Base-by-base conservation (phyloP, 2,797 vertebrate species). In the Acanthurus leucopareius region DNA sequence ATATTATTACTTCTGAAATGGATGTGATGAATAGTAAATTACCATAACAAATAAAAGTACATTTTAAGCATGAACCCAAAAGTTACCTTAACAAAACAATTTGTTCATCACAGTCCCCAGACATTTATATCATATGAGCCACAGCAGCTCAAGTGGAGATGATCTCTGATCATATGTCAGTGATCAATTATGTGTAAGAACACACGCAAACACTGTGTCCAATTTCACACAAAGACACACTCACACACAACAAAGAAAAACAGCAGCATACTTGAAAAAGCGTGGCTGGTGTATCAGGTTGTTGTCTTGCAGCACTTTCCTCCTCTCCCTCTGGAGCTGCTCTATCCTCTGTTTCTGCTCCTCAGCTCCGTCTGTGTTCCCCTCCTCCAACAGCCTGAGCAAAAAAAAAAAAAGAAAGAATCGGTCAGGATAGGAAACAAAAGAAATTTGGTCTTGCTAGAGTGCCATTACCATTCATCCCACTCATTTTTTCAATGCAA, bases 321-420 rank as follows among this genome's bases (percentile, higher is more conserved):
- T 95, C 84, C 97, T 94, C 62, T 98, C 97, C 80, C 98, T 95
- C 94, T 99, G 98, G 0, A 98, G 96, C 74, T 97, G 96, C 81
- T 99, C 98, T 0, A 99, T 96, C 86, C 97, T 96, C 91, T 98
- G 97, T 82, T 99, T 99, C 84, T 99, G 97, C 67, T 94, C 91
- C 92, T 99, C 98, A 5, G 98, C 98, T 77, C 92, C 97, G 42
- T 97, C 95, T 68, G 95, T 77, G 85, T 98, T 96, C 42, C 98
- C 98, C 93, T 99, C 98, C 89, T 99, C 98, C 65, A 99, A 92
- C 80, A 96, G 93, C 94, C 98, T 99, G 86, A 10, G 69, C 10
- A 16, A 38, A 77, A 17, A 19, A 16, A 38, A 77, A 17, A 19
- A 10, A 69, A 75, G 13, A 73, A 10, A 63, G 8, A 38, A 10